phyloP scores from a whole-genome alignment of 2,113 vertebrate genomes.

The Mastomys coucha region DNA sequence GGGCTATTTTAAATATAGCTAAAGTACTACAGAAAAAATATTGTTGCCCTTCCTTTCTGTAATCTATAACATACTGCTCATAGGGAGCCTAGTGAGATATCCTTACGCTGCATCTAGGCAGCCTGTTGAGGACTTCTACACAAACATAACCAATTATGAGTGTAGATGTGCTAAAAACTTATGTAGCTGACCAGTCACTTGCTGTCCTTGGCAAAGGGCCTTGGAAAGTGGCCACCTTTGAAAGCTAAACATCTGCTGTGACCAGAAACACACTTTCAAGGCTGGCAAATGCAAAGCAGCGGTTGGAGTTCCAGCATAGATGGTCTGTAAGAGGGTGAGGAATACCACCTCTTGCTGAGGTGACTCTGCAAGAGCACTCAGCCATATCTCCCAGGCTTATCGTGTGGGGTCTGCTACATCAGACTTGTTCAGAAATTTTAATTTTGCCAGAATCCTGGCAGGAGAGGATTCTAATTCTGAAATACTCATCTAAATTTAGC shows the following conservation, averaged over 20 bases:
- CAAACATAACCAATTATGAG: not conserved
- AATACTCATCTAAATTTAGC: constrained; percentile 72
- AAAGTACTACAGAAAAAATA: constrained; percentile 32
- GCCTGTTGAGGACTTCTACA: constrained; percentile 32
- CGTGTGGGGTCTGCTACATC: constrained; percentile 39
- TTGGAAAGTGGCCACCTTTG: not conserved
- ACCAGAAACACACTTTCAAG: constrained; percentile 22
- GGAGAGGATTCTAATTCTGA: not conserved
- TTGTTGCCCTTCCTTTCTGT: constrained; percentile 40
- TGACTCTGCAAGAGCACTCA: not conserved
- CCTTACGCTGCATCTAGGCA: not conserved
- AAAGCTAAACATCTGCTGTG: constrained; percentile 43
- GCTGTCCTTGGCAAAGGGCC: not conserved
- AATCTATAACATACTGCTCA: constrained; percentile 48
- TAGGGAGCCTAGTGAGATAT: constrained; percentile 51
- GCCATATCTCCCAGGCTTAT: not conserved
- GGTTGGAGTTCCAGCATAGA: not conserved
- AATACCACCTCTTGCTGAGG: not conserved
- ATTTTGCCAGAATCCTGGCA: constrained; percentile 53
- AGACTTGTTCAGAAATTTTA: constrained; percentile 70
- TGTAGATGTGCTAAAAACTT: not conserved
- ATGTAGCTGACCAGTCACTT: not conserved
- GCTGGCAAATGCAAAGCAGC: not conserved
- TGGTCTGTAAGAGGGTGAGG: not conserved
- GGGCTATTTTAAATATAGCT: constrained; percentile 45